These are phyloP conservation scores for Centruroides vittatus DNA, from an alignment of 1,140 invertebrate species.

Conservation along the genomic window DNA sequence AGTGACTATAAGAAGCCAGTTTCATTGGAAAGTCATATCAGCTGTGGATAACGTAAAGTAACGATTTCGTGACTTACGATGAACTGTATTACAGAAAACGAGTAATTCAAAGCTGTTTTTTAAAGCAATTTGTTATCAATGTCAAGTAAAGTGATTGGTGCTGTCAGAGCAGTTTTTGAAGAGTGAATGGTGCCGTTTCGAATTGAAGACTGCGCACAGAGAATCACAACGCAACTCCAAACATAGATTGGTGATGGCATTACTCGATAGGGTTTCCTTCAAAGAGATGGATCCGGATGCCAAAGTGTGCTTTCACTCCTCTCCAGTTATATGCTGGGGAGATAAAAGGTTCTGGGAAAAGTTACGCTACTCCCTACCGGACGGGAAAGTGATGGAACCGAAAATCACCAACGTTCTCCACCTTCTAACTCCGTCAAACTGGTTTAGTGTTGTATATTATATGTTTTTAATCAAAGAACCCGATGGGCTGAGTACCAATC, in stretches of 20 bases:
- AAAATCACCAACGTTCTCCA: not conserved
- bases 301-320: constrained; percentile 14
- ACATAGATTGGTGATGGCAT: constrained; percentile 64
- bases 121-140: too few relatives aligned
- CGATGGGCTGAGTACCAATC: too few relatives aligned
- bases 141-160: too few relatives aligned
- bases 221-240: constrained; percentile 53
- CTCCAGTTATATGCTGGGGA: constrained; percentile 30
- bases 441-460: not conserved
- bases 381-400: constrained; percentile 25
- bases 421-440: constrained; percentile 3
- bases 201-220: constrained; percentile 78
- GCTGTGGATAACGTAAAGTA: too few relatives aligned
- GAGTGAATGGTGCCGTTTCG: constrained; percentile 85
- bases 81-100: too few relatives aligned
- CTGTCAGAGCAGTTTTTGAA: constrained; percentile 83
- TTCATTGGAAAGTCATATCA: too few relatives aligned
- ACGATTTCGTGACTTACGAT: too few relatives aligned
- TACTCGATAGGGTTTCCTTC: constrained; percentile 12
- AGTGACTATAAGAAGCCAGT: too few relatives aligned
- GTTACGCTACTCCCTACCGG: constrained; percentile 75
- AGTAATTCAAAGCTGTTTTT: too few relatives aligned
- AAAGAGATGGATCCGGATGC: constrained; percentile 14
- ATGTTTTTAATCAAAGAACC: too few relatives aligned
- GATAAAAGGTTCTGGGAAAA: constrained; percentile 91